Conservation (phyloP, 1,140 invertebrate species). For the Lysiphlebus fabarum region DNA sequence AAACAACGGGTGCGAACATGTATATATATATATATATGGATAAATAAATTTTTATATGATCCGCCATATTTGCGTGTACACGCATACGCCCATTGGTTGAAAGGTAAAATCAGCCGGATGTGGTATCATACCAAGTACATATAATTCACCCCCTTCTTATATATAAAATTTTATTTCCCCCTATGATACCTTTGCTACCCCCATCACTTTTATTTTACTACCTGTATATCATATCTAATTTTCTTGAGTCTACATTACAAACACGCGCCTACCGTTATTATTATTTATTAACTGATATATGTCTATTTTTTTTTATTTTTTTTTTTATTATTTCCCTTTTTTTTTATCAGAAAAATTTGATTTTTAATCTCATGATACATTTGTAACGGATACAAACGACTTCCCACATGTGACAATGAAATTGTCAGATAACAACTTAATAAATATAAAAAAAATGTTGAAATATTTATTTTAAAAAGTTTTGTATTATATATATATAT, state of each 20-base stretch:
- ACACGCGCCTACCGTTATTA: slow-evolving; percentile 9
- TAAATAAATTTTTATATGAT: slow-evolving; percentile 10
- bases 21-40: no score
- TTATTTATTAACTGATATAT: slow-evolving; percentile 4
- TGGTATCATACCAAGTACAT: neutral
- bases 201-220: no score
- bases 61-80: slow-evolving; percentile 19
- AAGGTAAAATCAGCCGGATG: slow-evolving; percentile 16
- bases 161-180: neutral
- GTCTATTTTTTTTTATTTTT: neutral
- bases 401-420: no score
- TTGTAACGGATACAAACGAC: no score
- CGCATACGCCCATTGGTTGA: slow-evolving; percentile 17
- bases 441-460: no score
- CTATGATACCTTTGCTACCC: neutral
- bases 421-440: no score
- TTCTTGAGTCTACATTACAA: no score
- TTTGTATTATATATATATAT: no score
- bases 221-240: no score
- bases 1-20: slow-evolving; percentile 22
- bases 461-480: no score
- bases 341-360: neutral
- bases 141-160: neutral
- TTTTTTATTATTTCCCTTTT: neutral
- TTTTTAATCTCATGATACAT: no score